Conservation (phyloP, 1,140 invertebrate genomes). For the Callitettix versicolor region DNA sequence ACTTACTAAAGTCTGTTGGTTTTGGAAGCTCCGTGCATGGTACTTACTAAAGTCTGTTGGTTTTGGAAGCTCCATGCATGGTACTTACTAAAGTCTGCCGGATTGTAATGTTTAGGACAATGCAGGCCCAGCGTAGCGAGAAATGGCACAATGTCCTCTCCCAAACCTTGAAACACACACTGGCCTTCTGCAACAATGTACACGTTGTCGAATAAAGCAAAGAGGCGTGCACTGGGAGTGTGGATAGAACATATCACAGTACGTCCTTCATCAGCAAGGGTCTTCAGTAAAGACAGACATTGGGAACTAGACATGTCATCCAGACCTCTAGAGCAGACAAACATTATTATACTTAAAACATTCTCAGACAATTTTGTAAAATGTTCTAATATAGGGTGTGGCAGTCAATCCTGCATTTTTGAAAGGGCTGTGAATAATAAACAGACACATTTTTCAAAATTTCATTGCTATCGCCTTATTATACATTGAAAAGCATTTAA, state of each 20-base stretch:
- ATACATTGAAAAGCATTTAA: no score
- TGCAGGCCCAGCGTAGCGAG: constrained; percentile 49
- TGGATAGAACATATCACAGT: constrained; percentile 87
- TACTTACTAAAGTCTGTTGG: constrained; percentile 70
- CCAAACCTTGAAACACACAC: constrained; percentile 61
- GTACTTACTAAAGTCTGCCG: constrained; percentile 67
- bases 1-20: no score
- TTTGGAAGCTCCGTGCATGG: no score
- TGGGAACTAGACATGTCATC: constrained; percentile 67
- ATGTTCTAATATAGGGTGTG: no score
- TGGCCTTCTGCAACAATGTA: constrained; percentile 62
- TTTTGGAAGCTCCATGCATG: no score
- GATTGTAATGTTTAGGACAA: constrained; percentile 68
- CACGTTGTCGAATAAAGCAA: constrained; percentile 64
- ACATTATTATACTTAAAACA: constrained; percentile 3
- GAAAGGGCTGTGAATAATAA: no score
- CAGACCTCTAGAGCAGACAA: constrained; percentile 47
- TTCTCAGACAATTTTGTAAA: no score
- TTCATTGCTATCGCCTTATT: no score
- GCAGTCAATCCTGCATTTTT: no score
- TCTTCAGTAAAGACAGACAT: constrained; percentile 61
- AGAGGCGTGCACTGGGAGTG: constrained; percentile 73
- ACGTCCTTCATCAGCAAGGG: constrained; percentile 64
- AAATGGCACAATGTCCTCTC: constrained; percentile 55
- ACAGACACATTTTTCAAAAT: no score